These are phyloP conservation scores for Xiphydria camelus DNA, from an alignment of 2,888 invertebrate genomes.

Conservation along the genomic window DNA sequence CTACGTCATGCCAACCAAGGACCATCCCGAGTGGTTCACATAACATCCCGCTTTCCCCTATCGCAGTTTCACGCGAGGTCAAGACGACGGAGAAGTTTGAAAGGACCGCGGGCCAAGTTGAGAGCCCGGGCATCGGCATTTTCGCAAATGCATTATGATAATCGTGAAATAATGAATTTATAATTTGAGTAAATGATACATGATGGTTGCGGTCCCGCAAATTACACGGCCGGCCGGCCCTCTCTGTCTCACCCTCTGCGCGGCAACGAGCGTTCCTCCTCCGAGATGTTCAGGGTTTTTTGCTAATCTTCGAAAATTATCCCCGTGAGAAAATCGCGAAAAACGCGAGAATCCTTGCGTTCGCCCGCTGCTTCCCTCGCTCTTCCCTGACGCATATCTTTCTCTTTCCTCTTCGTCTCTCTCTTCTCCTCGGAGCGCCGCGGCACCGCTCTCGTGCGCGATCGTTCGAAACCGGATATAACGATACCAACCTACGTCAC, in stretches of 20 bases:
- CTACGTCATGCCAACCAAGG: too few relatives aligned
- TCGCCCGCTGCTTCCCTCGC: constrained; percentile 3
- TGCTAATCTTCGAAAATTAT: constrained; percentile 43
- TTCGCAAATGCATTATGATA: constrained; percentile 53
- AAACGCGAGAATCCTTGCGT: constrained; percentile 29
- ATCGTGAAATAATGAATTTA: constrained; percentile 57
- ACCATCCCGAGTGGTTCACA: too few relatives aligned
- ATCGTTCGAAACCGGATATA: constrained; percentile 26
- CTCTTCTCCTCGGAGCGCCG: constrained; percentile 13
- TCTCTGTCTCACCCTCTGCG: constrained; percentile 18
- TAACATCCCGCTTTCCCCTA: too few relatives aligned
- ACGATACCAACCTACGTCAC: too few relatives aligned
- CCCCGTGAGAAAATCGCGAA: constrained; percentile 47
- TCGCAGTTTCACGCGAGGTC: too few relatives aligned
- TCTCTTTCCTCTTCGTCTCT: constrained; percentile 9
- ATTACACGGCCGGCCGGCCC: constrained; percentile 48
- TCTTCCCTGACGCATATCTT: constrained; percentile 2
- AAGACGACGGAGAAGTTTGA: too few relatives aligned
- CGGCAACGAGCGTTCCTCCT: constrained; percentile 7
- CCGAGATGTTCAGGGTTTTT: constrained; percentile 22
- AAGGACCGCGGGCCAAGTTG: background rate
- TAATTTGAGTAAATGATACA: constrained; percentile 55
- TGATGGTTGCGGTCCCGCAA: constrained; percentile 47
- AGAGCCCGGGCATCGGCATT: constrained; percentile 42
- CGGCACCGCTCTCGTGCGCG: too few relatives aligned